phyloP scores from a whole-genome alignment of 2,888 invertebrate species.

The Nemotelus pantherinus region DNA sequence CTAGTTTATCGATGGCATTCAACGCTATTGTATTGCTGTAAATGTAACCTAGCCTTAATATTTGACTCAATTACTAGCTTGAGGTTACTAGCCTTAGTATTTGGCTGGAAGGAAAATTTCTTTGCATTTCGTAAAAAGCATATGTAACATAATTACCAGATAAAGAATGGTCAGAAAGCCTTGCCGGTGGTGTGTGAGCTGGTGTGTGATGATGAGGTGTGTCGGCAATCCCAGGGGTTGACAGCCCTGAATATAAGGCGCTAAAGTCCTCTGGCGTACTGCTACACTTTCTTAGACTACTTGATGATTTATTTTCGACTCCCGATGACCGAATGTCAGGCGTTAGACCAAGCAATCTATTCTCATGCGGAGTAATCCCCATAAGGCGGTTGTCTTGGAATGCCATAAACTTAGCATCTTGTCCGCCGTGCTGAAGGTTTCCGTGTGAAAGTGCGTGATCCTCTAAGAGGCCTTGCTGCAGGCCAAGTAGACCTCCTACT shows the following conservation, averaged over 20 bases:
- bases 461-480: constrained; percentile 80
- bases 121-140: no score
- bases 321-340: constrained; percentile 66
- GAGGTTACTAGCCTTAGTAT: no score
- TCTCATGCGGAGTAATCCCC: constrained; percentile 64
- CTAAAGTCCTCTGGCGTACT: constrained; percentile 90
- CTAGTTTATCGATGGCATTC: no score
- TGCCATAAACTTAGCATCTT: constrained; percentile 66
- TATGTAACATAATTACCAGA: constrained; percentile 65
- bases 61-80: no score
- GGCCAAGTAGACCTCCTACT: constrained; percentile 80
- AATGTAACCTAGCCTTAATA: no score
- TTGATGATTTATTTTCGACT: constrained; percentile 67
- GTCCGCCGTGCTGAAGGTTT: constrained; percentile 65
- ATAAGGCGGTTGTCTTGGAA: constrained; percentile 66
- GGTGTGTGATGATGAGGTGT: constrained; percentile 72
- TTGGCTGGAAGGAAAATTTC: no score
- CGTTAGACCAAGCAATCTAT: constrained; percentile 63
- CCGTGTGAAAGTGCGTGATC: constrained; percentile 73
- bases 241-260: constrained; percentile 79
- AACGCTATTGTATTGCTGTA: no score
- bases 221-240: constrained; percentile 65
- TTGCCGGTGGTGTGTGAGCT: constrained; percentile 75
- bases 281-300: constrained; percentile 76
- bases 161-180: constrained; percentile 69